A percentile compares a stretch with the other conserved stretches of the same genome.
These are phyloP conservation scores for Teleopsis dalmanni DNA, from an alignment of 1,140 invertebrate genomes.

Conservation along the genomic window DNA sequence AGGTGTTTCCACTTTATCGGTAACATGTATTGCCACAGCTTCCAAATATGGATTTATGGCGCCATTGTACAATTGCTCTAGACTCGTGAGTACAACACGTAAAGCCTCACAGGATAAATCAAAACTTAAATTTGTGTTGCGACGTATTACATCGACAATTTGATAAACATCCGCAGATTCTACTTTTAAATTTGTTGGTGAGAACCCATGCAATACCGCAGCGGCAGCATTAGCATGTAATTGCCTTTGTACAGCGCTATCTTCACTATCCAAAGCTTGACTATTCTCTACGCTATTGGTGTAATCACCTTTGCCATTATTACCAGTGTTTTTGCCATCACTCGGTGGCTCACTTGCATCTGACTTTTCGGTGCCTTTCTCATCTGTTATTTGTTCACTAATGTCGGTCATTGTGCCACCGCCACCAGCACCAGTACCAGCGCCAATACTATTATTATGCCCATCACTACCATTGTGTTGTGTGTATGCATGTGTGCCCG, in stretches of 20 bases:
- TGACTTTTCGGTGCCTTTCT: constrained; percentile 22
- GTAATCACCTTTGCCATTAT: constrained; percentile 16
- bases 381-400: constrained; percentile 11
- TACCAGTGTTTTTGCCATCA: constrained; percentile 6
- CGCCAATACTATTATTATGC: background rate
- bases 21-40: constrained; percentile 38
- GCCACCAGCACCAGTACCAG: background rate
- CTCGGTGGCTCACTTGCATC: constrained; percentile 21
- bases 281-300: constrained; percentile 31
- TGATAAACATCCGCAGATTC: constrained; percentile 55
- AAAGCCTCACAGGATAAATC: constrained; percentile 79
- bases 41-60: constrained; percentile 51
- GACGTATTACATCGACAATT: constrained; percentile 66
- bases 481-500: constrained; percentile 10
- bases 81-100: constrained; percentile 63
- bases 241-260: constrained; percentile 26
- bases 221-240: constrained; percentile 5
- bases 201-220: background rate
- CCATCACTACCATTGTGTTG: constrained; percentile 16
- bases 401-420: background rate
- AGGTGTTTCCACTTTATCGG: constrained; percentile 39
- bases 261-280: constrained; percentile 38
- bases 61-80: constrained; percentile 54
- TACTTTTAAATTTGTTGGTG: constrained; percentile 26
- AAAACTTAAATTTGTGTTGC: constrained; percentile 77